Base-by-base conservation (phyloP, 2,113 vertebrate genomes). In the Psittacara wagleri region DNA sequence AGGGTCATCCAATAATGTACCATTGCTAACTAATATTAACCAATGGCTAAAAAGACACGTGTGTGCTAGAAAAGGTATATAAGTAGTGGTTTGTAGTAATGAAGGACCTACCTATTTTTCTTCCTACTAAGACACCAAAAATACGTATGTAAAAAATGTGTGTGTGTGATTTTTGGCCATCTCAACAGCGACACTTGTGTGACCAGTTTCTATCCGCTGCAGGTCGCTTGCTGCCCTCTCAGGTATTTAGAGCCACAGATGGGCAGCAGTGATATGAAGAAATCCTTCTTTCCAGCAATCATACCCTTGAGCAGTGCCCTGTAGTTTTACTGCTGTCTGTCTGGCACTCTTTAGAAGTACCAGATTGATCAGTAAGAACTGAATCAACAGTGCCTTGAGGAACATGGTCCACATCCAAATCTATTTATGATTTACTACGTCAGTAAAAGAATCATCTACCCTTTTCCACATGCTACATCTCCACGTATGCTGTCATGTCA, bases 141-240 rank as follows among this genome's bases (percentile, higher is more conserved):
- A 23, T 24, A 49, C 7, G 3, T 48, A 18, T 19, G 37, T 37
- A 37, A 37, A 37, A 37, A 37, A 37, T 37, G 44, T 44, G 11
- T 49, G 48, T 23, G 48, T 48, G 48, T 24, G 48, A 49, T 24
- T 49, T 24, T 49, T 49, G 48, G 48, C 48, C 12, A 11, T 49
- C 48, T 49, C 48, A 49, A 49, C 23, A 49, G 18, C 7, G 23
- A 24, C 12, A 49, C 8, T 1, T 1, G 0, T n/a, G 15, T 39
- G 61, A 77, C 33, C 66, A 24, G 17, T n/a, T 86, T 37, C 55
- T 57, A 23, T n/a, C 51, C 16, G 46, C 43, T 52, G 64, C 61
- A 78, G 46, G 33, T 48, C 5, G 0, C 27, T 73, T 24, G 17
- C 8, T 39, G 9, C 52, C n/a, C 80, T 86, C 55, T 55, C n/a